Conservation (phyloP, 2,888 invertebrate species). For the Leptura quadrifasciata region DNA sequence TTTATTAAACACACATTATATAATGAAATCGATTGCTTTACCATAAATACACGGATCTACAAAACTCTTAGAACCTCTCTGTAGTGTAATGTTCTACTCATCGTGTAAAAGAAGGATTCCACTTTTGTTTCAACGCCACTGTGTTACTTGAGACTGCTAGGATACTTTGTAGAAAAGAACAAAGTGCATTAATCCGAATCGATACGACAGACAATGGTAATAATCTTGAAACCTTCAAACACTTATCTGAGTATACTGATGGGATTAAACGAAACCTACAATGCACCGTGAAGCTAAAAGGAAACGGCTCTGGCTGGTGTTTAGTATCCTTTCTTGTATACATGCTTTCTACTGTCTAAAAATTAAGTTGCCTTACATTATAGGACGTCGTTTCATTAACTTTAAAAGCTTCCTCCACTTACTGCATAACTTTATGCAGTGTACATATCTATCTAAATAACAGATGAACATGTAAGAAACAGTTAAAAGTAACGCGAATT, state of each 20-base stretch:
- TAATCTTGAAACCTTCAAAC: slow-evolving; percentile 35
- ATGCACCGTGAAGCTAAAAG: slow-evolving; percentile 25
- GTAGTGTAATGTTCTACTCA: too few species aligned
- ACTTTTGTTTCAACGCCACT: too few species aligned
- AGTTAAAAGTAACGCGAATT: too few species aligned
- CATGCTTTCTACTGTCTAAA: neutral
- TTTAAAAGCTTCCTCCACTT: slow-evolving; percentile 17
- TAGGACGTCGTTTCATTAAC: slow-evolving; percentile 6
- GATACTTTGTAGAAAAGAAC: neutral
- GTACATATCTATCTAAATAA: neutral
- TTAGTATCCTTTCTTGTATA: slow-evolving; percentile 13
- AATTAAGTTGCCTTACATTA: slow-evolving; percentile 19
- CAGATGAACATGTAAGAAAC: too few species aligned
- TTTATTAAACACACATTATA: too few species aligned
- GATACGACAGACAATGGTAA: slow-evolving; percentile 32
- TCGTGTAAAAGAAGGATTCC: too few species aligned
- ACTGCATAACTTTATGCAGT: neutral
- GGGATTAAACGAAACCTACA: slow-evolving; percentile 38
- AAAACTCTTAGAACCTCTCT: too few species aligned
- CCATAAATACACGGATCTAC: too few species aligned
- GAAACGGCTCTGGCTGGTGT: slow-evolving; percentile 15
- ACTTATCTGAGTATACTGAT: slow-evolving; percentile 27
- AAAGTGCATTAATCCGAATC: slow-evolving; percentile 24
- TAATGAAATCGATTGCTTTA: too few species aligned
- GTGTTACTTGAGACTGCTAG: too few species aligned